These are phyloP conservation scores for Loriculus beryllinus DNA, from an alignment of 2,797 vertebrate species.

Conservation along the genomic window DNA sequence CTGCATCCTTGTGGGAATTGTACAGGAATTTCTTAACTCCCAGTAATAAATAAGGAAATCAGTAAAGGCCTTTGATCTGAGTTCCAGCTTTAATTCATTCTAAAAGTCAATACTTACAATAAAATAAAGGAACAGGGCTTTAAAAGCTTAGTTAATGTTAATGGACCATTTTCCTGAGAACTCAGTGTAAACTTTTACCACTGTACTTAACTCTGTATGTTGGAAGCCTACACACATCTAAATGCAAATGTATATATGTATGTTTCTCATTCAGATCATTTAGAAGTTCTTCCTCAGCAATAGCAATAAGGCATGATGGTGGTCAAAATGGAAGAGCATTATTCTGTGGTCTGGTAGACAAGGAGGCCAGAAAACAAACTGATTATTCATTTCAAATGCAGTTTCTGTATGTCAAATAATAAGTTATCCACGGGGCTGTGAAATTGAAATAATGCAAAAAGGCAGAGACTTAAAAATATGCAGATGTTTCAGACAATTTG, in stretches of 20 bases:
- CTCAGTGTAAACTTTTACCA: not conserved
- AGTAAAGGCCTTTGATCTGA: not conserved
- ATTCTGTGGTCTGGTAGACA: not conserved
- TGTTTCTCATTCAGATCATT: not conserved
- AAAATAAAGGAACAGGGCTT: not conserved
- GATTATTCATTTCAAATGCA: not conserved
- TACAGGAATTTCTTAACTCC: not conserved
- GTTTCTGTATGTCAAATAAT: not conserved
- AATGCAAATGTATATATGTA: not conserved
- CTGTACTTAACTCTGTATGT: not conserved
- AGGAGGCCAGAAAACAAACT: not conserved
- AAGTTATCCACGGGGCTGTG: not conserved
- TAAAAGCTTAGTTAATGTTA: not conserved
- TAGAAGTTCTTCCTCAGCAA: not conserved
- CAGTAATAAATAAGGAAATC: conserved; percentile 12
- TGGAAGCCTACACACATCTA: not conserved
- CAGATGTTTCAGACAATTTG: not conserved
- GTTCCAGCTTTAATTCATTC: not conserved
- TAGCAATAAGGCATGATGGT: not conserved
- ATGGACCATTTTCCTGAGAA: not conserved
- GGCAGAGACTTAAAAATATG: not conserved
- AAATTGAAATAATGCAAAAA: not conserved
- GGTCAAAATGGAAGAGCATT: not conserved
- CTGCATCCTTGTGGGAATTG: conserved; percentile 40
- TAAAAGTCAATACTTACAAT: not conserved